These are phyloP conservation scores for Ibycter americanus DNA, from an alignment of 2,797 vertebrate species.

Conservation along the genomic window DNA sequence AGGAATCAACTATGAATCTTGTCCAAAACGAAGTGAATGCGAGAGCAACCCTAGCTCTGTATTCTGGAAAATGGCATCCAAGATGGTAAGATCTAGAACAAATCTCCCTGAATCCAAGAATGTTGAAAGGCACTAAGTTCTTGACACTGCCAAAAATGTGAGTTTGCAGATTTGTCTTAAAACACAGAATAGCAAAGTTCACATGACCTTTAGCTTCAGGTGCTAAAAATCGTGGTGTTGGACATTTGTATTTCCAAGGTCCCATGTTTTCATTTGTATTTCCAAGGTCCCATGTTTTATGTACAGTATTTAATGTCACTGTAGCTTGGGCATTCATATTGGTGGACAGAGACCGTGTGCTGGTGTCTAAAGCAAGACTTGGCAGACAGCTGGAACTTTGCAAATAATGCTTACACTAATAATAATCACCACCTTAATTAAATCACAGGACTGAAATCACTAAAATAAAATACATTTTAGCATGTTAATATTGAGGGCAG, in stretches of 20 bases:
- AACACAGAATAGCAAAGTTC: neutral
- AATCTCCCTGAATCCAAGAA: neutral
- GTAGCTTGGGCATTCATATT: neutral
- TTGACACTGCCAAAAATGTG: neutral
- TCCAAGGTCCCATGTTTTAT: neutral
- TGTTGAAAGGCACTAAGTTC: neutral
- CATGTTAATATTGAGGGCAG: neutral
- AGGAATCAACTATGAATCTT: constrained; percentile 77
- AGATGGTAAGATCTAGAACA: constrained; percentile 66
- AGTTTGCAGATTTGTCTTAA: neutral
- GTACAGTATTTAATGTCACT: neutral
- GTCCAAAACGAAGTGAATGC: constrained; percentile 76
- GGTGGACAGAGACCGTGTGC: neutral
- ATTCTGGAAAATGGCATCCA: constrained; percentile 77
- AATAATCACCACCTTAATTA: neutral
- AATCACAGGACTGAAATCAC: neutral
- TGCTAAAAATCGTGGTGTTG: neutral
- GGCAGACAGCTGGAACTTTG: neutral
- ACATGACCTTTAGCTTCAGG: neutral
- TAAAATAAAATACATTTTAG: neutral
- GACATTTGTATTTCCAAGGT: neutral
- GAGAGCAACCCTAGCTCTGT: constrained; percentile 49
- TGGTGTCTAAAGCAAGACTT: neutral
- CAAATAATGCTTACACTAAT: neutral
- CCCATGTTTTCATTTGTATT: neutral